These are phyloP conservation scores for Drymodes brunneopygia DNA, from an alignment of 2,113 vertebrate species.

Conservation along the genomic window DNA sequence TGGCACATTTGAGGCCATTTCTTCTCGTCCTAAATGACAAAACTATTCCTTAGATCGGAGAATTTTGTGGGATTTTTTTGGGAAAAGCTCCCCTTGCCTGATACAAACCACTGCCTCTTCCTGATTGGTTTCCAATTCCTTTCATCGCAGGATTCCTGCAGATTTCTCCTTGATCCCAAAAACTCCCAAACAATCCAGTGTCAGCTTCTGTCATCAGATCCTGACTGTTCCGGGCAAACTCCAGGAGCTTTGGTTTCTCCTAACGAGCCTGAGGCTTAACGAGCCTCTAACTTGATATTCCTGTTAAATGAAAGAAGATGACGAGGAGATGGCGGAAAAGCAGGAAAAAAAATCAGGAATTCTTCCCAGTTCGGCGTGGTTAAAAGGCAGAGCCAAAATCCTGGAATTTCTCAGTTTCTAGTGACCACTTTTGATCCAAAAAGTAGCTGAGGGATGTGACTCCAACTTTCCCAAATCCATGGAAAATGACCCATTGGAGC, in stretches of 20 bases:
- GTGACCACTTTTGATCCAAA: background rate
- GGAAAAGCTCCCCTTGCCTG: background rate
- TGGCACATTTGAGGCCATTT: background rate
- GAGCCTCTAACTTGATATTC: background rate
- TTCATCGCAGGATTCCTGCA: background rate
- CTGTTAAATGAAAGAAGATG: background rate
- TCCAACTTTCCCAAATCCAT: background rate
- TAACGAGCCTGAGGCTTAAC: background rate
- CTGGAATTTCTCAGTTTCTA: background rate
- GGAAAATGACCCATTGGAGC: background rate
- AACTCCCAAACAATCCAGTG: background rate
- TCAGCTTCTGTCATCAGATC: background rate
- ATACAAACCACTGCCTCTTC: background rate
- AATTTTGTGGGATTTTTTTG: background rate
- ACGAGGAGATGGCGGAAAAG: background rate
- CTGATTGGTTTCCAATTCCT: background rate
- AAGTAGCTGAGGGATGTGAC: background rate
- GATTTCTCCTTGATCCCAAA: background rate
- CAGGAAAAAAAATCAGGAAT: background rate
- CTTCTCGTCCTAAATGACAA: background rate
- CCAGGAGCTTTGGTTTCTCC: background rate
- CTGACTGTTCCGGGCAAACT: background rate
- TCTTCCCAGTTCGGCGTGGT: fast-evolving
- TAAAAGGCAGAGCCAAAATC: background rate
- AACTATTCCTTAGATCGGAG: background rate